Conservation (phyloP, 1,140 invertebrate genomes). For the Dendroctonus valens region DNA sequence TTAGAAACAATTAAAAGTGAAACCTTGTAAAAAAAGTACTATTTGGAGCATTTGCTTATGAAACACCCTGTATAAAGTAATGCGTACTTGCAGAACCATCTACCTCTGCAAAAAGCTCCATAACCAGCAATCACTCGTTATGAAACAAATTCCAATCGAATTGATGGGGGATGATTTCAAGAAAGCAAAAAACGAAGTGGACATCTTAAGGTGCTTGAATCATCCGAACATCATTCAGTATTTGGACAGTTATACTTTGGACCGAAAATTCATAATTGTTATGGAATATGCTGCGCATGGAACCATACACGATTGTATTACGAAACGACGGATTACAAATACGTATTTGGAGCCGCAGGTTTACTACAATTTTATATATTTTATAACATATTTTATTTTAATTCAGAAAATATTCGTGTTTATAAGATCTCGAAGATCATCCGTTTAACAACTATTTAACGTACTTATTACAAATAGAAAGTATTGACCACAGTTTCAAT, state of each 20-base stretch:
- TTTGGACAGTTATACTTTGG: conserved; percentile 70
- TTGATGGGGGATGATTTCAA: conserved; percentile 54
- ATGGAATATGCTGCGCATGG: conserved; percentile 85
- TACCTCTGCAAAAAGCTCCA: conserved; percentile 61
- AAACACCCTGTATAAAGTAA: not conserved
- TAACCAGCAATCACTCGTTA: conserved; percentile 59
- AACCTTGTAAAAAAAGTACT: not conserved
- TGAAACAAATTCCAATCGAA: conserved; percentile 68
- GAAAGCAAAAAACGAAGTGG: conserved; percentile 63
- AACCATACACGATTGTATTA: conserved; percentile 71
- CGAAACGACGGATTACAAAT: conserved; percentile 31
- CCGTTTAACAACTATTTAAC: too few species aligned
- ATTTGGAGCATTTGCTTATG: not conserved
- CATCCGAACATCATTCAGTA: conserved; percentile 84
- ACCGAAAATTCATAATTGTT: conserved; percentile 71
- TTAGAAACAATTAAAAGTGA: not conserved
- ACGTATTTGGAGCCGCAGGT: conserved; percentile 37
- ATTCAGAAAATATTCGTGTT: too few species aligned
- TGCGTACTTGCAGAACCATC: conserved; percentile 56
- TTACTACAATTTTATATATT: not conserved
- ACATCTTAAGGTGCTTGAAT: conserved; percentile 70
- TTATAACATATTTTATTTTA: too few species aligned
- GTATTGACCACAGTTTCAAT: not conserved
- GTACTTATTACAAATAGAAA: too few species aligned
- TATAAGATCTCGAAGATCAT: too few species aligned